These are phyloP conservation scores for Leptopilina boulardi DNA, from an alignment of 1,140 invertebrate genomes.

Conservation along the genomic window DNA sequence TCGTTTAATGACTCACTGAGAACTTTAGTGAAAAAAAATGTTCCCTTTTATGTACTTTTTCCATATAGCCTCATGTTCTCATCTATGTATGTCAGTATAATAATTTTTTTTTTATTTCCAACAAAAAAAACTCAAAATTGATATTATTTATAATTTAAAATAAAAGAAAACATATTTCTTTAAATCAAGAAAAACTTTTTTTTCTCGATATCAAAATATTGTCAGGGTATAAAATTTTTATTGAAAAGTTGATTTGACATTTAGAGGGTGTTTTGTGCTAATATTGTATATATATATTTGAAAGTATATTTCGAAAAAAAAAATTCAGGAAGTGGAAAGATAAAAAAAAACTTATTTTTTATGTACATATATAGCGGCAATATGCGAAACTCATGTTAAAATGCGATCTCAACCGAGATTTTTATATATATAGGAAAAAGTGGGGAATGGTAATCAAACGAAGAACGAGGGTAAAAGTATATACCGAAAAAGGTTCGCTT, in stretches of 20 bases:
- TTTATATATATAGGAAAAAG: too few relatives aligned
- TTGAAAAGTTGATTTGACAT: not conserved
- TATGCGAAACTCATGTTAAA: not conserved
- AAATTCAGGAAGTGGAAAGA: conserved; percentile 33
- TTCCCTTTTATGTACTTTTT: not conserved
- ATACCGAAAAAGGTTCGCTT: not conserved
- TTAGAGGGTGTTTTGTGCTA: too few relatives aligned
- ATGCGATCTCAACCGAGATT: not conserved
- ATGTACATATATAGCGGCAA: not conserved
- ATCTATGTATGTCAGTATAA: not conserved
- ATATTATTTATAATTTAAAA: too few relatives aligned
- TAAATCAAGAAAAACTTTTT: too few relatives aligned
- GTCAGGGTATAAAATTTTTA: too few relatives aligned
- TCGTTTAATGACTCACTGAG: conserved; percentile 16
- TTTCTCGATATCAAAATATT: too few relatives aligned
- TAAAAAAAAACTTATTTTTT: conserved; percentile 35
- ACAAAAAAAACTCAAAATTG: too few relatives aligned
- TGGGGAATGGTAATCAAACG: not conserved
- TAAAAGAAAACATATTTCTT: too few relatives aligned
- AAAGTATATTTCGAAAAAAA: too few relatives aligned
- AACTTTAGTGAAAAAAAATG: conserved; percentile 20
- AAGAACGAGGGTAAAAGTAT: not conserved
- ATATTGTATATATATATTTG: too few relatives aligned
- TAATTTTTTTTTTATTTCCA: not conserved
- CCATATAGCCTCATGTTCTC: not conserved